Evolutionary conservation across 2,113 vertebrate species (phyloP).

Genomic region (Microcebus griseorufus): DNA sequence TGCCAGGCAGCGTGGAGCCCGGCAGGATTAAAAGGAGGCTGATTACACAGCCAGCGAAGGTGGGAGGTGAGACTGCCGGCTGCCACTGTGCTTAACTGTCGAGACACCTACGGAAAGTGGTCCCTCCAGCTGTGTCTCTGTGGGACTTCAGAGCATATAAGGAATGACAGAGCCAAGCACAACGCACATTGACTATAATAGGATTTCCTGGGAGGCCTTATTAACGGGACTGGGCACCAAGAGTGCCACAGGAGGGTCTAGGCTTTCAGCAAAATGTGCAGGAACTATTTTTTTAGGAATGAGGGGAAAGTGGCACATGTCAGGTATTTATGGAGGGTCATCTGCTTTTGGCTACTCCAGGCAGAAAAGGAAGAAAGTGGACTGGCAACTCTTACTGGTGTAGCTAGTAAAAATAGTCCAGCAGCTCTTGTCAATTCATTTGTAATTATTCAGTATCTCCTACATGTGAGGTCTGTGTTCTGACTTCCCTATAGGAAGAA

Average conservation of each 20-base stretch:
- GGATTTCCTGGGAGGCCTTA: not conserved
- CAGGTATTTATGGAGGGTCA: not conserved
- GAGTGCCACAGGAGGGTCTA: not conserved
- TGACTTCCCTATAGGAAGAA: not conserved
- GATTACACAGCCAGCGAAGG: conserved; percentile 42
- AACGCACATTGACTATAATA: not conserved
- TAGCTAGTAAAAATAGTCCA: not conserved
- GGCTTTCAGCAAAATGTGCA: not conserved
- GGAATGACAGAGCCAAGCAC: not conserved
- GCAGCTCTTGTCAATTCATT: not conserved
- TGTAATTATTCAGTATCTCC: not conserved
- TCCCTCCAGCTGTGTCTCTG: not conserved
- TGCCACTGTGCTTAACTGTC: not conserved
- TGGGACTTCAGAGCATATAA: not conserved
- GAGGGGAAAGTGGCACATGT: not conserved
- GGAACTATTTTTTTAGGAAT: conserved; percentile 1
- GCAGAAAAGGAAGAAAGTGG: not conserved
- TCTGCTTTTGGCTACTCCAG: not conserved
- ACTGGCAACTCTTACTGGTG: not conserved
- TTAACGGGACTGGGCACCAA: not conserved
- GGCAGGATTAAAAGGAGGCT: conserved; percentile 60
- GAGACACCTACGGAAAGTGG: not conserved
- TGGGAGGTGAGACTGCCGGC: not conserved
- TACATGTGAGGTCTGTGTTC: not conserved
- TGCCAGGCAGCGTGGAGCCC: conserved; percentile 31